A percentile compares a stretch with the other conserved stretches of the same genome.
Evolutionary conservation across 1,140 invertebrate genomes (phyloP).

Genomic region (Zaprionus vittiger): DNA sequence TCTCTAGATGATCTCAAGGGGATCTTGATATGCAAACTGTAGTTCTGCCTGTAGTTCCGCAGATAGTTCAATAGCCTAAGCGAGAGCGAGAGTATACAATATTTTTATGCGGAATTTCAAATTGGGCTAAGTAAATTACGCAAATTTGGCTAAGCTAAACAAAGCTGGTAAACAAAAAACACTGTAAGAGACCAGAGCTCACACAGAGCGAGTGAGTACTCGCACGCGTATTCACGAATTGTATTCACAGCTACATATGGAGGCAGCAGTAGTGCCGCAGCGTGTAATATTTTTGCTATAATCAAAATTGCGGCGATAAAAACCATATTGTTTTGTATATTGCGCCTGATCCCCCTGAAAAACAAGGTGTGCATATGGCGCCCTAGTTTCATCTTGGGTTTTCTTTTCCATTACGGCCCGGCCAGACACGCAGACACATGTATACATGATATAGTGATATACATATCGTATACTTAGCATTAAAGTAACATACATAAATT

Average conservation of each 20-base stretch:
- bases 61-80: slow-evolving; percentile 58
- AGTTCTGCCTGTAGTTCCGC: not conserved
- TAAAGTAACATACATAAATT: slow-evolving; percentile 56
- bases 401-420: slow-evolving; percentile 24
- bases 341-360: slow-evolving; percentile 9
- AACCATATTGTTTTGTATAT: slow-evolving; percentile 72
- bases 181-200: slow-evolving; percentile 50
- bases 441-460: slow-evolving; percentile 15
- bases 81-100: slow-evolving; percentile 55
- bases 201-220: not conserved
- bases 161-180: slow-evolving; percentile 61
- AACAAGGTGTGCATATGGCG: slow-evolving; percentile 74
- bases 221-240: not conserved
- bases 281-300: slow-evolving; percentile 81
- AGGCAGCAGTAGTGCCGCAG: slow-evolving; percentile 29
- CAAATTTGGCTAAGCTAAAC: slow-evolving; percentile 68
- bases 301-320: slow-evolving; percentile 73
- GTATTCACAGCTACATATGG: not conserved
- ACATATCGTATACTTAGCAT: slow-evolving; percentile 36
- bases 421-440: not conserved
- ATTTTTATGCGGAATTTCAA: slow-evolving; percentile 48
- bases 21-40: not conserved
- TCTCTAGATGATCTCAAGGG: not conserved
- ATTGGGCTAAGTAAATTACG: slow-evolving; percentile 78
- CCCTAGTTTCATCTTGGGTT: slow-evolving; percentile 61